phyloP scores from a whole-genome alignment of 2,113 vertebrate genomes.

The Daboia siamensis region DNA sequence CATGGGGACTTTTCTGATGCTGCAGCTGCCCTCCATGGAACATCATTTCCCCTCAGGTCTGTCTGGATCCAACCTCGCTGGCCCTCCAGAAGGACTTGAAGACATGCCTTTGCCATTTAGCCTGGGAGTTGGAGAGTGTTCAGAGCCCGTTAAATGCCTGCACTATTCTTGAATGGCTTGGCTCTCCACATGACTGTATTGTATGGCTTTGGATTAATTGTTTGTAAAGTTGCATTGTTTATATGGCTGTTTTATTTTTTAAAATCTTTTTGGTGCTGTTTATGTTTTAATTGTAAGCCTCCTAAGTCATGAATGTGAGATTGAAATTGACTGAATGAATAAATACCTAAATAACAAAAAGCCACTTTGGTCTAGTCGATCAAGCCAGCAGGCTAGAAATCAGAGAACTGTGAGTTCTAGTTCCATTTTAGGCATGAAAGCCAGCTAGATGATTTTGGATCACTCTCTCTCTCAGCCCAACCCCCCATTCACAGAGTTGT shows the following conservation, averaged over 20 bases:
- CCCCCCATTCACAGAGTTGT: too few species aligned
- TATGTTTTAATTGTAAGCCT: not conserved
- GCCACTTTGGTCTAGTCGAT: too few species aligned
- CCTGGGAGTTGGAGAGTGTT: not conserved
- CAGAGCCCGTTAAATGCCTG: not conserved
- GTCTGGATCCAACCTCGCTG: not conserved
- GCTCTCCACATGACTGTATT: not conserved
- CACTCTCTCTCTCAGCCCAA: too few species aligned
- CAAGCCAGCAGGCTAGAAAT: too few species aligned
- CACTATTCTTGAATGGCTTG: not conserved
- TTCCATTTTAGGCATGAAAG: too few species aligned
- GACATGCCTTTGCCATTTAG: not conserved
- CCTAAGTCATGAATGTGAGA: not conserved
- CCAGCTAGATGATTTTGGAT: too few species aligned
- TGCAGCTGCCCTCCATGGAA: too few species aligned
- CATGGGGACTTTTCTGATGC: too few species aligned
- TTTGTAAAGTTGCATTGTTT: not conserved
- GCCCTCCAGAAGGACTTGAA: not conserved
- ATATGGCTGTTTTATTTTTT: not conserved
- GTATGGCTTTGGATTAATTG: not conserved
- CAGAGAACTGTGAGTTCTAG: too few species aligned
- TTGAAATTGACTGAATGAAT: not conserved
- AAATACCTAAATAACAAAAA: not conserved
- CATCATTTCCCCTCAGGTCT: too few species aligned
- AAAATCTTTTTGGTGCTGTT: not conserved